These are phyloP conservation scores for Paramormyrops kingsleyae DNA, from an alignment of 2,113 vertebrate species.

Conservation along the genomic window DNA sequence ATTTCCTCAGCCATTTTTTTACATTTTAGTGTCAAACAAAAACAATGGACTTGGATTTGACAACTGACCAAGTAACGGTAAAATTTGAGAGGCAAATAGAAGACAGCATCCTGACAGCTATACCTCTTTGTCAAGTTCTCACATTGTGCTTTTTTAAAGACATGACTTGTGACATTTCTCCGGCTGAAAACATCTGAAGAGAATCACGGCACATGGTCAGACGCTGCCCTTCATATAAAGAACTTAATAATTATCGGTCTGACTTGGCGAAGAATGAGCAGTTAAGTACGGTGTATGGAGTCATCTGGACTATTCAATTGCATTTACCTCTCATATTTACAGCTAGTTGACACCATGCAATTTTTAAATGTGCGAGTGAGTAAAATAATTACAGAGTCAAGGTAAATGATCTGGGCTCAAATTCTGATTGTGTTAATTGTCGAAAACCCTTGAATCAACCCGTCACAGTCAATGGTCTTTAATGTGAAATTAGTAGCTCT, in stretches of 20 bases:
- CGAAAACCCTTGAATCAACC: conserved; percentile 97
- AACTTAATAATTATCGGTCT: conserved; percentile 7
- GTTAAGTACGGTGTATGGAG: conserved; percentile 8
- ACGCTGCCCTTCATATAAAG: neutral
- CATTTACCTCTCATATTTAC: conserved; percentile 46
- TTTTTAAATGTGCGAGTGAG: conserved; percentile 49
- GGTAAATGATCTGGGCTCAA: conserved; percentile 95
- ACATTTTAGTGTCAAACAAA: neutral
- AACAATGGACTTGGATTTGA: neutral
- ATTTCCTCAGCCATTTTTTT: neutral
- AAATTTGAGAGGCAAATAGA: neutral
- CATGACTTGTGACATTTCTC: conserved; percentile 25
- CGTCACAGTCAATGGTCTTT: conserved; percentile 98
- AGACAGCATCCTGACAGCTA: neutral
- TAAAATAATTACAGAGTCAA: conserved; percentile 97
- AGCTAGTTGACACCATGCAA: conserved; percentile 57
- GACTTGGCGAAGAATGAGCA: conserved; percentile 18
- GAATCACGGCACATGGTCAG: neutral
- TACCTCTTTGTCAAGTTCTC: neutral
- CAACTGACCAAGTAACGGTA: conserved; percentile 1
- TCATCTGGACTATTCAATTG: conserved; percentile 22
- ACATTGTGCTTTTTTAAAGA: neutral
- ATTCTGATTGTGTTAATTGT: conserved; percentile 99
- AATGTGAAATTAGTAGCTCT: conserved; percentile 99
- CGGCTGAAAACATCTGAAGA: conserved; percentile 18